A percentile compares a stretch with the other conserved stretches of the same genome.
Conservation (phyloP, 2,888 invertebrate genomes). For the Cremastinae sp. region DNA sequence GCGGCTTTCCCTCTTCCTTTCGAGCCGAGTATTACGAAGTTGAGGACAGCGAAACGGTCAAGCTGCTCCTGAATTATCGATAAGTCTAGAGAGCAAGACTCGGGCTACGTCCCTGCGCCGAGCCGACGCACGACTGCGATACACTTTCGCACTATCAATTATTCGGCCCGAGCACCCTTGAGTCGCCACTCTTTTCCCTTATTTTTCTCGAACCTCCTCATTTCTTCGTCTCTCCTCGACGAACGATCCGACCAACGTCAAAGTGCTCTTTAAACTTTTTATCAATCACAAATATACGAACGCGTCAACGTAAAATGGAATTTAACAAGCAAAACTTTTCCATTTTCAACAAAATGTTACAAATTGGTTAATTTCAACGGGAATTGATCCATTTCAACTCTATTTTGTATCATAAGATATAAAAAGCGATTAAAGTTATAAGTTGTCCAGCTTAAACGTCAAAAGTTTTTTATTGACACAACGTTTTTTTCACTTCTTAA, state of each 20-base stretch:
- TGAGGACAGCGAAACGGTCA: conserved; percentile 66
- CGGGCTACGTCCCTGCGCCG: conserved; percentile 66
- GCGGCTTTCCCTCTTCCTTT: conserved; percentile 52
- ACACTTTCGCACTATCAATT: conserved; percentile 75
- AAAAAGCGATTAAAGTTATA: too few species aligned
- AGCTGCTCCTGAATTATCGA: conserved; percentile 77
- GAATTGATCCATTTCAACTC: too few species aligned
- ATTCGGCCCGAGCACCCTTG: conserved; percentile 70
- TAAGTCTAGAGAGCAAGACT: conserved; percentile 72
- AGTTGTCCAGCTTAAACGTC: too few species aligned
- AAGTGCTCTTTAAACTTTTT: conserved; percentile 50
- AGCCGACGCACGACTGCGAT: conserved; percentile 66
- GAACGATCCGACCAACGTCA: conserved; percentile 18
- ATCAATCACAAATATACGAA: conserved; percentile 13
- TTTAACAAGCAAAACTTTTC: too few species aligned
- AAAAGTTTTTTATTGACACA: too few species aligned
- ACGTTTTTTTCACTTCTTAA: too few species aligned
- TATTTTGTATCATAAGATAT: too few species aligned
- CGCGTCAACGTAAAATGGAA: conserved; percentile 12
- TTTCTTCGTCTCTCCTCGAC: conserved; percentile 14
- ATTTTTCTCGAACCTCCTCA: conserved; percentile 7
- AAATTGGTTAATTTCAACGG: too few species aligned
- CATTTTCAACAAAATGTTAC: too few species aligned
- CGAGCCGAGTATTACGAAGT: conserved; percentile 47
- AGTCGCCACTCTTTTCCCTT: conserved; percentile 12